phyloP scores from a whole-genome alignment of 1,140 invertebrate species.

The Ceratina japonica region DNA sequence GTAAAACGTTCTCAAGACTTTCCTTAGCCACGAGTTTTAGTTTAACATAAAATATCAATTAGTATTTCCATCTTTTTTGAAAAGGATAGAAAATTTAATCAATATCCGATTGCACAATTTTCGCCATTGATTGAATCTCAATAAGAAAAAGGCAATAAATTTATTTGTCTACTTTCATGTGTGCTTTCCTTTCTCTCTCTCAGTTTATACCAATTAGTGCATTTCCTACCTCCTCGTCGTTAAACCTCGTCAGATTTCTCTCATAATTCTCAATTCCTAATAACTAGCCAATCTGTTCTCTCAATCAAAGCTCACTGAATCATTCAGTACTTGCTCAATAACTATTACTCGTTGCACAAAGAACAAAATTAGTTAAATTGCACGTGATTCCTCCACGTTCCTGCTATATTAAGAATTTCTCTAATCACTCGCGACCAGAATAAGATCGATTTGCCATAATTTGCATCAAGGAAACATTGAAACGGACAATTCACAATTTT shows the following conservation, averaged over 20 bases:
- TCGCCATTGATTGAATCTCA: too few species aligned
- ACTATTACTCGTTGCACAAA: not conserved
- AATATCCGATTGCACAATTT: too few species aligned
- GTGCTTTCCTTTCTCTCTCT: not conserved
- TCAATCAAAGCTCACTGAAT: constrained; percentile 7
- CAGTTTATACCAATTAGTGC: not conserved
- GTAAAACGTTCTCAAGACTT: too few species aligned
- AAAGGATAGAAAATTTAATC: too few species aligned
- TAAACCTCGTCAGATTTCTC: constrained; percentile 40
- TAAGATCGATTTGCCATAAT: not conserved
- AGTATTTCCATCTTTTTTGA: too few species aligned
- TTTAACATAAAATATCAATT: too few species aligned
- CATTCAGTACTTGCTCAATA: not conserved
- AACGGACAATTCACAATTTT: not conserved
- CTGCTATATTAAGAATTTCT: not conserved
- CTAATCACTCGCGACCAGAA: not conserved
- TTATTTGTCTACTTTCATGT: too few species aligned
- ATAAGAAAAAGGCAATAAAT: too few species aligned
- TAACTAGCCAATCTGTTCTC: constrained; percentile 7
- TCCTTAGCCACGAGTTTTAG: too few species aligned
- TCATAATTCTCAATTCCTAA: constrained; percentile 34
- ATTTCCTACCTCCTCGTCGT: constrained; percentile 18
- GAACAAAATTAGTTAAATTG: constrained; percentile 7
- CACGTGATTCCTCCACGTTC: not conserved
- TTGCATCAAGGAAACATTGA: not conserved